phyloP scores from a whole-genome alignment of 2,113 vertebrate genomes.

The Hypanus sabinus region DNA sequence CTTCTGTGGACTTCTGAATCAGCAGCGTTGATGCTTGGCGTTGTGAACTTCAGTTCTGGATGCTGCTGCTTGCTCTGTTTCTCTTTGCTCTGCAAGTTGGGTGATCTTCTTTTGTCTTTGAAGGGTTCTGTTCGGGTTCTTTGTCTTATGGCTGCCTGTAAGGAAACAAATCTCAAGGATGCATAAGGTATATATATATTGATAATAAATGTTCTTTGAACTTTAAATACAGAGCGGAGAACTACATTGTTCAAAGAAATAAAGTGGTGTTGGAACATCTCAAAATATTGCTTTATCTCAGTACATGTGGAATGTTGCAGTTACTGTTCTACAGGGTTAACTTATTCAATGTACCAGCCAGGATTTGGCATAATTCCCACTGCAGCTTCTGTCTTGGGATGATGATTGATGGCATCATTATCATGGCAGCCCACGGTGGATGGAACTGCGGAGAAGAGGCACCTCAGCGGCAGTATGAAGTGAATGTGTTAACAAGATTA shows the following conservation, averaged over 20 bases:
- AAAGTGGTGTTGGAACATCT: background rate
- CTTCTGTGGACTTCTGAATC: too few relatives aligned
- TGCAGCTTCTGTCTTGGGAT: background rate
- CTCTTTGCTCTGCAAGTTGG: too few relatives aligned
- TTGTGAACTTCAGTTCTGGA: too few relatives aligned
- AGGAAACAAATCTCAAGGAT: too few relatives aligned
- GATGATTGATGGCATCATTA: constrained; percentile 28
- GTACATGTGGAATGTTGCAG: background rate
- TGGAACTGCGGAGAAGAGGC: background rate
- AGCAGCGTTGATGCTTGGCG: too few relatives aligned
- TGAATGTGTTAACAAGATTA: constrained; percentile 29
- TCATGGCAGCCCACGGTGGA: background rate
- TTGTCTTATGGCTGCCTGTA: too few relatives aligned
- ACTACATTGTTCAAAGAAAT: background rate
- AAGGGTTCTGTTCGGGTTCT: too few relatives aligned
- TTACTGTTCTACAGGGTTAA: background rate
- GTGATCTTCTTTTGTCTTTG: too few relatives aligned
- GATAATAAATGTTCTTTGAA: too few relatives aligned
- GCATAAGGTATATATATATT: too few relatives aligned
- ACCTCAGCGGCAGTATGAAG: background rate
- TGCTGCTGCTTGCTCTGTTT: too few relatives aligned
- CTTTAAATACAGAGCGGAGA: background rate
- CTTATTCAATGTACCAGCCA: background rate
- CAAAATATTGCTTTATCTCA: background rate
- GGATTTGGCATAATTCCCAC: constrained; percentile 12